These are phyloP conservation scores for Lepus timidus DNA, from an alignment of 2,113 vertebrate genomes.

Conservation along the genomic window DNA sequence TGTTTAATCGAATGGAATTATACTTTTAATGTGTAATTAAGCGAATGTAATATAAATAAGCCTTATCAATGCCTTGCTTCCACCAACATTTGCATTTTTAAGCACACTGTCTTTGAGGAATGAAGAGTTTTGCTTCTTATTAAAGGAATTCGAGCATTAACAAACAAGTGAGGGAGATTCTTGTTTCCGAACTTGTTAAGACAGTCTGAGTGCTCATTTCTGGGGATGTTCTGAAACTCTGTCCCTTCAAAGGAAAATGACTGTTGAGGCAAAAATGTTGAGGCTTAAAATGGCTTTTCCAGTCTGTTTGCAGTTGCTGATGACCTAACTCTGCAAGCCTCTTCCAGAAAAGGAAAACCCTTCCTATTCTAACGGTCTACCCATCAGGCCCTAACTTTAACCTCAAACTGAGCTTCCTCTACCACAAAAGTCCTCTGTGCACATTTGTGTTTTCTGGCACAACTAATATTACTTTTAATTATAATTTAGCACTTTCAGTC, in stretches of 20 bases:
- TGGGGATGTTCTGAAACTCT: conserved; percentile 24
- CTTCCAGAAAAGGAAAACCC: neutral
- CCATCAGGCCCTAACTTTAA: neutral
- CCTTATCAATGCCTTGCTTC: neutral
- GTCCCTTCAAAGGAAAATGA: neutral
- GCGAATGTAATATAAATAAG: neutral
- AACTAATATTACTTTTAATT: neutral
- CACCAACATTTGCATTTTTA: conserved; percentile 26
- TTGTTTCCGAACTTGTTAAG: neutral
- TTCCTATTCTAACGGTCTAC: neutral
- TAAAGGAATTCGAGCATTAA: conserved; percentile 38
- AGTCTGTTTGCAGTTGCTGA: neutral
- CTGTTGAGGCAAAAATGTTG: neutral
- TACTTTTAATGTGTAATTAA: neutral
- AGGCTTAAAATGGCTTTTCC: neutral
- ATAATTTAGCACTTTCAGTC: neutral
- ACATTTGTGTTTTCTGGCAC: neutral
- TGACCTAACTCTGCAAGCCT: neutral
- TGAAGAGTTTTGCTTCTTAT: neutral
- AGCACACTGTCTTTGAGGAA: neutral
- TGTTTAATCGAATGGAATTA: conserved; percentile 57
- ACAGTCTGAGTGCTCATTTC: neutral
- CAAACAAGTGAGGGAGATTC: neutral
- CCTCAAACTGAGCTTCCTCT: neutral
- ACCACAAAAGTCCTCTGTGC: neutral